phyloP scores from a whole-genome alignment of 2,888 invertebrate genomes.

The Geophilus truncorum region DNA sequence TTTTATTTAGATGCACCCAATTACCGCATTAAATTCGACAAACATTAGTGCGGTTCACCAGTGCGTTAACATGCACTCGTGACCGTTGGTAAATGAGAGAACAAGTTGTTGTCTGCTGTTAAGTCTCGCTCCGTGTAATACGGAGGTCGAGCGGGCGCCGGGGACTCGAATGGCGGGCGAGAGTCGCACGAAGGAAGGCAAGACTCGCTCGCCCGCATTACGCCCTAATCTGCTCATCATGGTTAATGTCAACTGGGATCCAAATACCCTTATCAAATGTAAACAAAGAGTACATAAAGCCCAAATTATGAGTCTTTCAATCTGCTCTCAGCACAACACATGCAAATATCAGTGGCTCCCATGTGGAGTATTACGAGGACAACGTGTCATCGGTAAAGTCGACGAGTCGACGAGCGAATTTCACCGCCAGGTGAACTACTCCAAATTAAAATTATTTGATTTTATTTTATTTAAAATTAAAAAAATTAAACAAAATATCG shows the following conservation, averaged over 20 bases:
- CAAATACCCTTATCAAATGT: constrained; percentile 35
- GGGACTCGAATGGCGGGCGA: neutral
- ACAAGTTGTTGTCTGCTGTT: constrained; percentile 16
- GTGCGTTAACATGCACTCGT: constrained; percentile 15
- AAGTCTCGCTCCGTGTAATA: constrained; percentile 11
- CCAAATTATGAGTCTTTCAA: constrained; percentile 33
- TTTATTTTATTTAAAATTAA: too few relatives aligned
- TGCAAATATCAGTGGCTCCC: constrained; percentile 33
- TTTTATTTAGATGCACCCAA: neutral
- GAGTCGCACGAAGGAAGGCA: neutral
- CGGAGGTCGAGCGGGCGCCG: neutral
- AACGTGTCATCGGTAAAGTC: neutral
- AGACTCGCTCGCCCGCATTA: constrained; percentile 21
- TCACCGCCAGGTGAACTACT: neutral
- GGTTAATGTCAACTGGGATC: constrained; percentile 32
- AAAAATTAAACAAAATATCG: too few relatives aligned
- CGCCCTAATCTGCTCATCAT: constrained; percentile 32
- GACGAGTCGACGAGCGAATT: neutral
- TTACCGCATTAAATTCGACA: constrained; percentile 17
- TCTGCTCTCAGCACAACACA: constrained; percentile 22
- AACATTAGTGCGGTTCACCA: constrained; percentile 11
- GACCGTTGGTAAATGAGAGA: constrained; percentile 15
- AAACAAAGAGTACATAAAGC: constrained; percentile 33
- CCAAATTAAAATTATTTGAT: too few relatives aligned
- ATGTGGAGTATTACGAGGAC: constrained; percentile 31